phyloP scores from a whole-genome alignment of 2,113 vertebrate genomes.

The Anarrhichthys ocellatus region DNA sequence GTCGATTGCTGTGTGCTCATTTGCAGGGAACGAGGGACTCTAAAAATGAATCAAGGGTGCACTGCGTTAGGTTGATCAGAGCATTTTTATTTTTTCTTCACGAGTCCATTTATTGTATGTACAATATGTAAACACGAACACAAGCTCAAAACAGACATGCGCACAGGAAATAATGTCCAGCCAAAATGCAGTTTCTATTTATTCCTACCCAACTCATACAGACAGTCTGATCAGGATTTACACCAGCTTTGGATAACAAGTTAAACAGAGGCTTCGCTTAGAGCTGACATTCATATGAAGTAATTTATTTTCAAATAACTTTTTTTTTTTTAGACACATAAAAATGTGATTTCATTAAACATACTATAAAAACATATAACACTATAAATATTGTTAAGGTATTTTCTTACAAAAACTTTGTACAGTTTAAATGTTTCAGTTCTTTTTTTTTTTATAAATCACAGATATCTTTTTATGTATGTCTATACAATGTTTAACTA shows the following conservation, averaged over 20 bases:
- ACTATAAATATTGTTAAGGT: constrained; percentile 82
- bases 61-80: constrained; percentile 29
- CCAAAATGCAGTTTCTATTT: constrained; percentile 70
- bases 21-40: not conserved
- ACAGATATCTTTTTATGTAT: constrained; percentile 64
- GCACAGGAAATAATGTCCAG: constrained; percentile 74
- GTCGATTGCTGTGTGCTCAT: not conserved
- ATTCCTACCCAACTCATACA: constrained; percentile 49
- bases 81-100: constrained; percentile 69
- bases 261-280: constrained; percentile 62
- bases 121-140: constrained; percentile 86
- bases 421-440: constrained; percentile 75
- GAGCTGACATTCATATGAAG: constrained; percentile 76
- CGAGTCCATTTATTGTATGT: constrained; percentile 81
- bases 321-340: constrained; percentile 71
- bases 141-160: constrained; percentile 79
- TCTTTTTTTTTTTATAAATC: constrained; percentile 75
- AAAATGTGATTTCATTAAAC: constrained; percentile 79
- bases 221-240: constrained; percentile 60
- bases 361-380: constrained; percentile 80
- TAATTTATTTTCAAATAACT: constrained; percentile 73
- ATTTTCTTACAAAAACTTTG: constrained; percentile 80
- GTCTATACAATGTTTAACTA: constrained; percentile 71
- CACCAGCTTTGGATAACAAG: constrained; percentile 67
- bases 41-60: not conserved